Evolutionary conservation across 2,888 invertebrate genomes (phyloP), one percentile per base, ranked within the genome.

Genomic region (Proisotoma minuta): DNA sequence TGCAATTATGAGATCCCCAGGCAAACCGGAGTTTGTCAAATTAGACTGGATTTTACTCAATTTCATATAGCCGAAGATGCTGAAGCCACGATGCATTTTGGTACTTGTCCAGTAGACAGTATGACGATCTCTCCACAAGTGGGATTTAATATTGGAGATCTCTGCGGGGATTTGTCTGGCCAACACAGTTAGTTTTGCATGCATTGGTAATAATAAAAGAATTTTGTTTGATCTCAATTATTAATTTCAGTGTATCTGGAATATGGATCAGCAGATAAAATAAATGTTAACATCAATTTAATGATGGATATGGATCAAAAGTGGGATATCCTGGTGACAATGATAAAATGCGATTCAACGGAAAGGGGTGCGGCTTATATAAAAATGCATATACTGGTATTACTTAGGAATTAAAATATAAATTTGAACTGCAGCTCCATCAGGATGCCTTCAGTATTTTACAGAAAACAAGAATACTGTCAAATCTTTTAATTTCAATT

Each of bases 371-470:
- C 43, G 26, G 10, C 27, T 40, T n/a, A 34, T n/a, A n/a, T n/a
- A n/a, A n/a, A 12, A 15, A 22, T 22, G 18, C 12, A 12, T 18
- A n/a, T 59, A 23, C 47, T 23, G 27, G 22, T 15, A 24, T 23
- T 28, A 29, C 15, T 1, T 29, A 48, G 27, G 27, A 53, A 26
- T 48, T 18, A 5, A 18, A 22, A 54, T n/a, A 23, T 52, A 48
- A 20, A 52, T n/a, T 18, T 50, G 47, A 4, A 26, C 20, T 50
- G 26, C 26, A 72, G 72, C 72, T 49, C 72, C 72, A 8, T 22
- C 54, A 1, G 72, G 72, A 5, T 73, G 72, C 18, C 63, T 71
- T 2, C 72, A 73, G 27, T 73, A 70, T 27, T 73, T 49, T 57
- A 71, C 71, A 2, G 61, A 65, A 3, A 65, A 59, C 47, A 48